Conservation (phyloP, 1,140 invertebrate species). For the Bombus superbus region DNA sequence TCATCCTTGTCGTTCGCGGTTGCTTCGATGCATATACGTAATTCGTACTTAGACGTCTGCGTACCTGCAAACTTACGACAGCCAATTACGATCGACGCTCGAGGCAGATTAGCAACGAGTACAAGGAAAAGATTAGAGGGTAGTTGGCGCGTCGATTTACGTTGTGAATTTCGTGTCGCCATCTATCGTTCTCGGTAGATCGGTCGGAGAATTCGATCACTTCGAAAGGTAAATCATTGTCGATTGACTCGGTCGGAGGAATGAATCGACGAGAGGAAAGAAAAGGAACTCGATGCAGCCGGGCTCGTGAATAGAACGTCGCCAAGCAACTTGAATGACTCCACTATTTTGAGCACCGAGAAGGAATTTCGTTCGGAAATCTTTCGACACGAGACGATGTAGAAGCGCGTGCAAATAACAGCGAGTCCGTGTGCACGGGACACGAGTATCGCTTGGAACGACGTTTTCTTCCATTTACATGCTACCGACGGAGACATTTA, state of each 20-base stretch:
- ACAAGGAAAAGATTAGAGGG: background rate
- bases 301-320: conserved; percentile 47
- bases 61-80: background rate
- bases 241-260: conserved; percentile 18
- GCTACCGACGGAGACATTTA: conserved; percentile 42
- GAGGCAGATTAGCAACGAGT: background rate
- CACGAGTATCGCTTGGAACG: conserved; percentile 45
- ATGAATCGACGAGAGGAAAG: conserved; percentile 23
- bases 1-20: background rate
- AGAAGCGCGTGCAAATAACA: conserved; percentile 44
- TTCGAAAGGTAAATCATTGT: conserved; percentile 42
- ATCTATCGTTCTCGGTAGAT: background rate
- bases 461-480: conserved; percentile 55
- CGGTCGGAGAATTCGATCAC: background rate
- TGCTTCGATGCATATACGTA: conserved; percentile 11
- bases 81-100: conserved; percentile 24
- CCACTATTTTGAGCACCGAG: conserved; percentile 43
- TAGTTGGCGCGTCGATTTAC: background rate
- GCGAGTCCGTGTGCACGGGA: conserved; percentile 8
- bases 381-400: conserved; percentile 39
- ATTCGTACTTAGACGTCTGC: conserved; percentile 36
- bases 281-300: background rate
- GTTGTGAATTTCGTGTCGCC: background rate
- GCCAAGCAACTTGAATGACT: conserved; percentile 53
- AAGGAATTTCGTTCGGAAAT: conserved; percentile 56